Conservation (phyloP, 2,113 vertebrate genomes). For the Halichoerus grypus region DNA sequence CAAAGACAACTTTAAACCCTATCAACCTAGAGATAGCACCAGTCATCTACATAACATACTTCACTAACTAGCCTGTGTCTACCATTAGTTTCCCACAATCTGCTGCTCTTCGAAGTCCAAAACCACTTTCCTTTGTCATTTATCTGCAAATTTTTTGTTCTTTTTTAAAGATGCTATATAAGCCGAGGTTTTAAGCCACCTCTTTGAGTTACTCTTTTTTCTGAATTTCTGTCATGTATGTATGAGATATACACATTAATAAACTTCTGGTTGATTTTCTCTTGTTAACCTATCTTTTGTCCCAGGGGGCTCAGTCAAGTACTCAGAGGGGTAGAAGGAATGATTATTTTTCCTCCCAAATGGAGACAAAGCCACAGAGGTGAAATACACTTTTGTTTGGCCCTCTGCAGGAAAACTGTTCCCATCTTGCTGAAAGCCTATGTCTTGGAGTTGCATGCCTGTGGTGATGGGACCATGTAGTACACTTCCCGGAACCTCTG, state of each 20-base stretch:
- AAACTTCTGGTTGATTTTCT: neutral
- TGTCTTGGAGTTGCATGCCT: neutral
- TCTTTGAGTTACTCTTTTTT: conserved; percentile 30
- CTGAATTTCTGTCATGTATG: neutral
- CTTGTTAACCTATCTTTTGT: neutral
- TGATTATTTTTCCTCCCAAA: neutral
- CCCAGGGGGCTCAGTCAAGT: neutral
- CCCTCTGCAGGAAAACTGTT: neutral
- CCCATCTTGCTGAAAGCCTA: neutral
- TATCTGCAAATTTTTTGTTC: neutral
- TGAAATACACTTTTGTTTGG: neutral
- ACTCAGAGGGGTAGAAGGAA: neutral
- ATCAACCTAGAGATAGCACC: neutral
- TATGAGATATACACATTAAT: neutral
- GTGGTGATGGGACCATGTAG: neutral
- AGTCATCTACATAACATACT: neutral
- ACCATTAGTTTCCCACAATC: neutral
- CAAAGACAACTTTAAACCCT: neutral
- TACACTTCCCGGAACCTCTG: neutral
- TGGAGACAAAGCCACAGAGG: conserved; percentile 27
- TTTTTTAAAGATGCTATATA: neutral
- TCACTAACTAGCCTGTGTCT: neutral
- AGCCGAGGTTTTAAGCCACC: neutral
- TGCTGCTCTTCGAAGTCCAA: neutral
- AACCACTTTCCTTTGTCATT: neutral